A percentile compares a stretch with the other conserved stretches of the same genome.
Conservation (phyloP, 2,797 vertebrate genomes). For the Pipistrellus nathusii region DNA sequence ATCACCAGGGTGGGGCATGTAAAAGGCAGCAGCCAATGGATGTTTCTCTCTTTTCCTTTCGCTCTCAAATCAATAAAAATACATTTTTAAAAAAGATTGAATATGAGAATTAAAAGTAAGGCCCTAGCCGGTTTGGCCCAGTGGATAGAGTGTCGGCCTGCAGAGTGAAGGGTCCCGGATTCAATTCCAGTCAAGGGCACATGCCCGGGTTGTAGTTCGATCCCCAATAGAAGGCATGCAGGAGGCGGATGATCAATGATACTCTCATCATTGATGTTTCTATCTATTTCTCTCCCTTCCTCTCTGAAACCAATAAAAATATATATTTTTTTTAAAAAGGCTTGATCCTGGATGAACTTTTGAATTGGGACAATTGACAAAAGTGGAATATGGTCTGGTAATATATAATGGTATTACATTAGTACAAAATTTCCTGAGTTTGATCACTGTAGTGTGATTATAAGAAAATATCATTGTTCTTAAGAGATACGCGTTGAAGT, state of each 20-base stretch:
- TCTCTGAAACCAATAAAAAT: too few relatives aligned
- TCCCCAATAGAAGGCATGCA: too few relatives aligned
- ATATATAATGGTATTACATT: background rate
- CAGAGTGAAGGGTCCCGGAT: too few relatives aligned
- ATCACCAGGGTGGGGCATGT: background rate
- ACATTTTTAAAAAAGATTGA: background rate
- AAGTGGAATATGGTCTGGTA: background rate
- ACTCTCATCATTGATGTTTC: too few relatives aligned
- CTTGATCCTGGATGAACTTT: background rate
- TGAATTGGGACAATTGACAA: background rate
- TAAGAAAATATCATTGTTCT: background rate
- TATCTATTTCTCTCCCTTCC: too few relatives aligned
- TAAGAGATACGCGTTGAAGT: background rate
- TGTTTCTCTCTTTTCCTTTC: background rate
- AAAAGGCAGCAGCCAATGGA: background rate
- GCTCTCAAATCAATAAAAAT: background rate
- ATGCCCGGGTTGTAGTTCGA: too few relatives aligned
- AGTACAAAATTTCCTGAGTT: background rate
- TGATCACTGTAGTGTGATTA: background rate
- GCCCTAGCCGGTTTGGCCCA: too few relatives aligned
- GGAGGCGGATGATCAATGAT: too few relatives aligned
- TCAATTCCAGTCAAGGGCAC: too few relatives aligned
- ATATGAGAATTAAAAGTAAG: background rate
- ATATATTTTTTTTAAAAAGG: background rate
- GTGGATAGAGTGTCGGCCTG: too few relatives aligned